phyloP scores from a whole-genome alignment of 2,797 vertebrate genomes.

The Trachurus trachurus region DNA sequence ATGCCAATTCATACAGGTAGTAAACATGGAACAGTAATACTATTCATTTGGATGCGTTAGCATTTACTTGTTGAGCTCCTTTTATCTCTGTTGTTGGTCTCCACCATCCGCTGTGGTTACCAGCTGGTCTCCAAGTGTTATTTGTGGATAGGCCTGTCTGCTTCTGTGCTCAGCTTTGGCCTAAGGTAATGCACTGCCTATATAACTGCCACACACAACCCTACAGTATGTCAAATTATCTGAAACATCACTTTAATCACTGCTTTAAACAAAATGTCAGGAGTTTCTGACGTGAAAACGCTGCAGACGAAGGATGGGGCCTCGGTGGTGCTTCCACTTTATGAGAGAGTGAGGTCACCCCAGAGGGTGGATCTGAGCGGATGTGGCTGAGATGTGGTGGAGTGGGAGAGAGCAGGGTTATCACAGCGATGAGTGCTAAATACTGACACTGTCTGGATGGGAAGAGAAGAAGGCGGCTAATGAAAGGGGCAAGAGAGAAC shows the following conservation, averaged over 20 bases:
- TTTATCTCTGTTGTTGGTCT: neutral
- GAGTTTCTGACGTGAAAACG: neutral
- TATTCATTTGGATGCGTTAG: neutral
- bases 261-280: neutral
- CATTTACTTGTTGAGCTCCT: neutral
- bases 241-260: too few relatives aligned
- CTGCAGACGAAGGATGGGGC: neutral
- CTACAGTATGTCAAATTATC: too few relatives aligned
- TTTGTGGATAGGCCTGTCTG: too few relatives aligned
- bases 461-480: conserved; percentile 36
- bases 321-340: neutral
- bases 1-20: neutral
- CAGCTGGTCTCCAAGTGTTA: neutral
- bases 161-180: too few relatives aligned
- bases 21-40: neutral
- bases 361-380: conserved; percentile 55
- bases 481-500: conserved; percentile 56
- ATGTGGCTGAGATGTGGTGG: conserved; percentile 67
- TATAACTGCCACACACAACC: too few relatives aligned
- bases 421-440: conserved; percentile 81
- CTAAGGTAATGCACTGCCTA: too few relatives aligned
- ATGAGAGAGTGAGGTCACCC: conserved; percentile 58
- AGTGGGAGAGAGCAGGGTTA: conserved; percentile 78
- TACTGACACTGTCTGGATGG: conserved; percentile 68
- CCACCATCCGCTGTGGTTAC: neutral